phyloP scores from a whole-genome alignment of 2,113 vertebrate species.

The Zingel zingel region DNA sequence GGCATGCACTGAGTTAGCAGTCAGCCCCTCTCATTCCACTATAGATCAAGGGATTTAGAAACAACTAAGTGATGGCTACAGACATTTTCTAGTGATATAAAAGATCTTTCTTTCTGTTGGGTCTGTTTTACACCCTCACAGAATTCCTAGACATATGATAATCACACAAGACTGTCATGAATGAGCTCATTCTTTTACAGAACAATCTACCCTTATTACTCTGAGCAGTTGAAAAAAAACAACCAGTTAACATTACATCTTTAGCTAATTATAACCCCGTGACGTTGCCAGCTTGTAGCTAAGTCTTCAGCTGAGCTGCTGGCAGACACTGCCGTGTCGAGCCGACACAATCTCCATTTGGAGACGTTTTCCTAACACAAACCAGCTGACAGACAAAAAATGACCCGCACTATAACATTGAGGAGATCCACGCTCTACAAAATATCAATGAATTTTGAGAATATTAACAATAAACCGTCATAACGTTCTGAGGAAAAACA shows the following conservation, averaged over 20 bases:
- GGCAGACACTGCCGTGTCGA: constrained; percentile 68
- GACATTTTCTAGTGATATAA: constrained; percentile 31
- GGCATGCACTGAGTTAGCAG: constrained; percentile 72
- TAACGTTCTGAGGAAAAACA: constrained; percentile 34
- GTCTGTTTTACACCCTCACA: constrained; percentile 26
- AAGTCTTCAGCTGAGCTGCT: constrained; percentile 76
- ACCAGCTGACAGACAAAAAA: constrained; percentile 43
- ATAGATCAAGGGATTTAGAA: constrained; percentile 57
- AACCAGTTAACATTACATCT: constrained; percentile 67
- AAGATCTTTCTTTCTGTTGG: background rate
- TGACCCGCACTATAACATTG: background rate
- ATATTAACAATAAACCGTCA: constrained; percentile 11
- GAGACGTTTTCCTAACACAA: constrained; percentile 48
- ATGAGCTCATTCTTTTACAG: constrained; percentile 37
- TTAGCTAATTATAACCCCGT: constrained; percentile 84
- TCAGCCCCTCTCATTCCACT: constrained; percentile 35
- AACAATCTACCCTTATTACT: constrained; percentile 49
- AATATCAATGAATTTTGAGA: background rate
- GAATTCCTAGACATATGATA: constrained; percentile 34
- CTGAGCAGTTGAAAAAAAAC: constrained; percentile 40
- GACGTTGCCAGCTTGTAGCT: constrained; percentile 77
- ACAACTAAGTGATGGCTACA: constrained; percentile 28
- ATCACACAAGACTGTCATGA: constrained; percentile 38
- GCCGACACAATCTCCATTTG: constrained; percentile 45
- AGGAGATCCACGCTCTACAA: background rate